These are phyloP conservation scores for Chauna torquata DNA, from an alignment of 2,113 vertebrate species.

Conservation along the genomic window DNA sequence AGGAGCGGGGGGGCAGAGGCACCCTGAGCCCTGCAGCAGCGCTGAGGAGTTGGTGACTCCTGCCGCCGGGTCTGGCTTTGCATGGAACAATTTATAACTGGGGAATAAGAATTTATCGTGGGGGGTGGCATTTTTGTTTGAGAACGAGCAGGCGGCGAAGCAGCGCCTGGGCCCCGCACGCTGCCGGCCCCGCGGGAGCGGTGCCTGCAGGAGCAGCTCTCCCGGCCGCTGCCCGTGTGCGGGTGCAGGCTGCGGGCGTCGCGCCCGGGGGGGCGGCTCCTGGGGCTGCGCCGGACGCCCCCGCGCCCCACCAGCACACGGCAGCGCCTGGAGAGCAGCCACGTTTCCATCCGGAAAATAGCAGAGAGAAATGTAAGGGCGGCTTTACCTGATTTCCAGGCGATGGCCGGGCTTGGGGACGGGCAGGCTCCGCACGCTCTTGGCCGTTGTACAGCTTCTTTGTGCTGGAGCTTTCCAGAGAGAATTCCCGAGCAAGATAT, in stretches of 20 bases:
- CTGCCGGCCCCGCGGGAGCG: neutral
- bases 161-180: rapidly evolving
- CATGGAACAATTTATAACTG: neutral
- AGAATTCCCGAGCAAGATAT: slow-evolving; percentile 34
- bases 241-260: neutral
- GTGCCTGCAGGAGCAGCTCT: neutral
- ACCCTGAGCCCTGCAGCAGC: neutral
- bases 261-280: neutral
- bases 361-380: neutral
- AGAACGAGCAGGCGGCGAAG: neutral
- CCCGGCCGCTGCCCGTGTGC: neutral
- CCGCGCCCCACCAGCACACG: neutral
- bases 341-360: rapidly evolving
- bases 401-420: neutral
- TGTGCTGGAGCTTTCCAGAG: slow-evolving; percentile 58
- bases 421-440: neutral
- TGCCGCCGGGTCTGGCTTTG: rapidly evolving
- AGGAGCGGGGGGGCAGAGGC: neutral
- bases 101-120: too few species aligned
- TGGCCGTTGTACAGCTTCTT: slow-evolving; percentile 33
- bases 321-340: neutral
- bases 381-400: neutral
- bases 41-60: rapidly evolving
- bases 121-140: neutral
- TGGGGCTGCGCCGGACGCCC: neutral